phyloP scores from a whole-genome alignment of 1,140 invertebrate species.

The Drosophila dunni region DNA sequence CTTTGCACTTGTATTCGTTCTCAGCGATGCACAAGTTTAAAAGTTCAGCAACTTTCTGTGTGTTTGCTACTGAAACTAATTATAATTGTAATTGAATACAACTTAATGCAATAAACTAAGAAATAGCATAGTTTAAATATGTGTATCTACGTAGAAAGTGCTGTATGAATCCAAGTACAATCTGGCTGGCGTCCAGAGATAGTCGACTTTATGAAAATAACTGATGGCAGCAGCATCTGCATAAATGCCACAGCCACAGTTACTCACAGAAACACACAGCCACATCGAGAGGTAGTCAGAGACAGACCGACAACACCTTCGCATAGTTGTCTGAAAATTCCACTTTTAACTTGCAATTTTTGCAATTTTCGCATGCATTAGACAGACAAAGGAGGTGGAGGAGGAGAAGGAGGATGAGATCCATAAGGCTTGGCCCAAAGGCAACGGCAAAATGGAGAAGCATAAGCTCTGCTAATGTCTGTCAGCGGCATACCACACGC shows the following conservation, averaged over 20 bases:
- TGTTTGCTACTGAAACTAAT: constrained; percentile 39
- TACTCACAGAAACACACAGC: constrained; percentile 1
- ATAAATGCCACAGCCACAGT: constrained; percentile 36
- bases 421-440: constrained; percentile 2
- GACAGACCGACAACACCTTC: constrained; percentile 44
- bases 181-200: constrained; percentile 44
- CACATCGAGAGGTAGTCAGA: constrained; percentile 1
- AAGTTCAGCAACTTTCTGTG: constrained; percentile 6
- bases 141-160: background rate
- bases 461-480: constrained; percentile 71
- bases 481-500: constrained; percentile 63
- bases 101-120: constrained; percentile 31
- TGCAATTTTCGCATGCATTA: constrained; percentile 51
- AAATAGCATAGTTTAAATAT: constrained; percentile 29
- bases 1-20: background rate
- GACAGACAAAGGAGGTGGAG: constrained; percentile 8
- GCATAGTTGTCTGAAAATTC: constrained; percentile 46
- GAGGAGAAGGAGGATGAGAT: background rate
- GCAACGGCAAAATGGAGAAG: background rate
- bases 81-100: constrained; percentile 38
- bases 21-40: background rate
- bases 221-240: constrained; percentile 38
- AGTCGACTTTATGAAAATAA: constrained; percentile 61
- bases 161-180: constrained; percentile 34
- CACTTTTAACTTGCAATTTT: constrained; percentile 52